phyloP scores from a whole-genome alignment of 2,113 vertebrate species.

The Sylvietta virens region DNA sequence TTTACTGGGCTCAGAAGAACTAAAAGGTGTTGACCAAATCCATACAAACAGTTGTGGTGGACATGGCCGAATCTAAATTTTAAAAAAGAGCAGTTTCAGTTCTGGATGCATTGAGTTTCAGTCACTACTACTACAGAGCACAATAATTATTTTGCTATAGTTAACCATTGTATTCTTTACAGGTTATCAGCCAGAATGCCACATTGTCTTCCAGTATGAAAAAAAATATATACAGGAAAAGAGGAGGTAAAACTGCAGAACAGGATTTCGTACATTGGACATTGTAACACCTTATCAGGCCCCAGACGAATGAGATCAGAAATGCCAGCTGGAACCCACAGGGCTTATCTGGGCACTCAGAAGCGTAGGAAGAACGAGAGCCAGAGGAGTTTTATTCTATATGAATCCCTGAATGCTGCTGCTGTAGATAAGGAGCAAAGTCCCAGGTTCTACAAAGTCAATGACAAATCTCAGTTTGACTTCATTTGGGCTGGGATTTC shows the following conservation, averaged over 20 bases:
- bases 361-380: neutral
- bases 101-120: neutral
- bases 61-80: neutral
- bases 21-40: neutral
- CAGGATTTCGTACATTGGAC: neutral
- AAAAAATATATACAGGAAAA: neutral
- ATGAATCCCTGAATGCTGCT: slow-evolving; percentile 43
- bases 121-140: neutral
- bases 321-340: slow-evolving; percentile 45
- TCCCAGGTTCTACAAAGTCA: slow-evolving; percentile 30
- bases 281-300: slow-evolving; percentile 57
- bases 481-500: slow-evolving; percentile 62
- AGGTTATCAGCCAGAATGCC: slow-evolving; percentile 7
- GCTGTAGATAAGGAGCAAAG: slow-evolving; percentile 25
- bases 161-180: neutral
- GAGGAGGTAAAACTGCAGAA: neutral
- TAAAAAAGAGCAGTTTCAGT: neutral
- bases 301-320: slow-evolving; percentile 33
- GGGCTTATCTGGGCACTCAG: slow-evolving; percentile 52
- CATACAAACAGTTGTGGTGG: neutral
- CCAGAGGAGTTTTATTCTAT: slow-evolving; percentile 53
- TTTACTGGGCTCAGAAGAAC: neutral
- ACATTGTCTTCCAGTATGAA: neutral
- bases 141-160: neutral
- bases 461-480: slow-evolving; percentile 48